Conservation (phyloP, 2,888 invertebrate species). For the Pasiphila rectangulata region DNA sequence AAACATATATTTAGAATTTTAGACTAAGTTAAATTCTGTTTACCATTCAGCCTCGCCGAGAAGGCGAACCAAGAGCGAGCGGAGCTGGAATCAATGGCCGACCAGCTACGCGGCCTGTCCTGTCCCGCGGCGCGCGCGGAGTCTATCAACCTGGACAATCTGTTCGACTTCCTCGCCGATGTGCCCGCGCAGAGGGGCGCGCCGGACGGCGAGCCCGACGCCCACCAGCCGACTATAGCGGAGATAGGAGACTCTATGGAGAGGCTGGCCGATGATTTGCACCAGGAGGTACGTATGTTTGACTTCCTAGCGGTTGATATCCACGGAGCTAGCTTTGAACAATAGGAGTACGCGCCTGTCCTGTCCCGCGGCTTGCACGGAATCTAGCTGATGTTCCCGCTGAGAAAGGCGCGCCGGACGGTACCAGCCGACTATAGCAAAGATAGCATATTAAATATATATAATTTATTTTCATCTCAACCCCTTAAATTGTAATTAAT, state of each 20-base stretch:
- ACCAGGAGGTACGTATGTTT: slow-evolving; percentile 84
- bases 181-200: slow-evolving; percentile 79
- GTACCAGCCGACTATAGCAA: too few relatives aligned
- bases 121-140: slow-evolving; percentile 78
- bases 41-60: slow-evolving; percentile 79
- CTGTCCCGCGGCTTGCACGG: too few relatives aligned
- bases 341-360: too few relatives aligned
- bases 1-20: not conserved
- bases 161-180: slow-evolving; percentile 94
- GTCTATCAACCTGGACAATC: slow-evolving; percentile 92
- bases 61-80: slow-evolving; percentile 83
- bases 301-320: too few relatives aligned
- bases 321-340: too few relatives aligned
- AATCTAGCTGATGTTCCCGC: too few relatives aligned
- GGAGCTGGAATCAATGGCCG: slow-evolving; percentile 75
- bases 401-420: too few relatives aligned
- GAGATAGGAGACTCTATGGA: slow-evolving; percentile 93
- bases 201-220: slow-evolving; percentile 74
- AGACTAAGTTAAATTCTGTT: slow-evolving; percentile 1
- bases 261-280: slow-evolving; percentile 89
- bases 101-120: slow-evolving; percentile 63
- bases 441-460: too few relatives aligned
- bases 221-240: slow-evolving; percentile 85
- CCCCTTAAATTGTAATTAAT: too few relatives aligned
- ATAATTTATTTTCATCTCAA: too few relatives aligned